Percentiles rank a stretch among this genome's conserved stretches.
These are phyloP conservation scores for Streptopelia turtur DNA, from an alignment of 2,797 vertebrate genomes.

Conservation along the genomic window DNA sequence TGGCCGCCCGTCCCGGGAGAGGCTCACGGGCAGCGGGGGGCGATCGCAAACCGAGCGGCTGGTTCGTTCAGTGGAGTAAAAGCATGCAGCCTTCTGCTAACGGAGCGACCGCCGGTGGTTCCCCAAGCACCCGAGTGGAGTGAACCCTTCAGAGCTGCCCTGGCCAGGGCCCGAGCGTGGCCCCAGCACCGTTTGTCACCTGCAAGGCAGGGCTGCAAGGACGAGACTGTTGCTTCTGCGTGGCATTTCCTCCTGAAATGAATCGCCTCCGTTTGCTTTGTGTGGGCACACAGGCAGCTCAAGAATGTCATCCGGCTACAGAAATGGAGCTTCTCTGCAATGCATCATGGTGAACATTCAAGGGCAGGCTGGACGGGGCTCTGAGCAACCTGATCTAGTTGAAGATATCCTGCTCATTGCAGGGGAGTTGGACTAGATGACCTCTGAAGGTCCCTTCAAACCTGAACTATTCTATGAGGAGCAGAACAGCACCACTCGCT, in stretches of 20 bases:
- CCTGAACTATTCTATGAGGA: neutral
- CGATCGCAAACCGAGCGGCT: rapidly evolving
- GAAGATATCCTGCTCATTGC: too few relatives aligned
- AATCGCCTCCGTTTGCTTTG: neutral
- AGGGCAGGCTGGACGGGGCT: too few relatives aligned
- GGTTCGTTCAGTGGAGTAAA: rapidly evolving
- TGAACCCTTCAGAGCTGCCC: neutral
- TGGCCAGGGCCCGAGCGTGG: too few relatives aligned
- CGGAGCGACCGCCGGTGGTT: neutral
- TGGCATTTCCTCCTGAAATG: neutral
- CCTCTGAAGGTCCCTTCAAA: too few relatives aligned
- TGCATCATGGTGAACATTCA: rapidly evolving
- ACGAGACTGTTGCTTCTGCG: neutral
- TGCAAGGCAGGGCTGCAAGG: rapidly evolving
- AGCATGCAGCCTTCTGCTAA: rapidly evolving
- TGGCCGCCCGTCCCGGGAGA: neutral
- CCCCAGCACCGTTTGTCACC: neutral
- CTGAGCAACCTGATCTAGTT: too few relatives aligned
- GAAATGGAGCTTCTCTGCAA: rapidly evolving
- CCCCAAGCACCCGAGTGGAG: neutral
- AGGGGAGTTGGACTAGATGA: too few relatives aligned
- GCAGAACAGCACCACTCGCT: neutral
- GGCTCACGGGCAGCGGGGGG: too few relatives aligned
- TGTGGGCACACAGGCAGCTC: neutral
- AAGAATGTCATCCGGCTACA: rapidly evolving